Base-by-base conservation (phyloP, 2,113 vertebrate species). In the Nannospalax galili region DNA sequence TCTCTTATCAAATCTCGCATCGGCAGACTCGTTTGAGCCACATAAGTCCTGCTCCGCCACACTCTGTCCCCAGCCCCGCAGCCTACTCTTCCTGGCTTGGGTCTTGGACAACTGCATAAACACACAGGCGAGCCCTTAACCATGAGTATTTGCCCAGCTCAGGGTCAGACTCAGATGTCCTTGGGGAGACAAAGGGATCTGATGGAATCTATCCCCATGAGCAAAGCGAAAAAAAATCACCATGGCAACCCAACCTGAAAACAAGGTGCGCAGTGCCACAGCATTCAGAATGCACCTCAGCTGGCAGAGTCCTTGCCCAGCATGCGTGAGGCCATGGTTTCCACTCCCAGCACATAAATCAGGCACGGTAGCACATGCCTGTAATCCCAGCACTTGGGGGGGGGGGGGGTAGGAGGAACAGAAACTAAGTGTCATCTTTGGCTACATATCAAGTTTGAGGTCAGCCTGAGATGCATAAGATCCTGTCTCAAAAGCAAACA, bases 21-120 rank as follows among this genome's bases (percentile, higher is more conserved):
- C 28, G 0, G 9, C 58, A 7, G 14, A 60, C 37, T 69, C 1
- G 19, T 16, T 2, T 8, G 16, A 64, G 60, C 60, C 1, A 6
- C 32, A 7, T 5, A 1, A 8, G 0, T 28, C 8, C 0, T 2
- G 1, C 64, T n/a, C 35, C 5, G 32, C 42, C 10, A 12, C 20
- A 4, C 58, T 11, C 24, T 28, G 40, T 35, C 4, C 35, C 19
- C 60, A 42, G 60, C 30, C 56, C n/a, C 0, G 6, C 20, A 8
- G 40, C 48, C 42, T 26, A 11, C 0, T 42, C 88, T 11, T 12
- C n/a, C 19, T 22, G 30, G 7, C 24, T 62, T 52, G 69, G 15
- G 14, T 8, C 40, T n/a, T 7, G n/a, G 58, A 35, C 37, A 30
- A 28, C 0, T 15, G 12, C 37, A 52, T 16, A 37, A 65, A 72